Base-by-base conservation (phyloP, 2,113 vertebrate species). In the Clarias gariepinus region DNA sequence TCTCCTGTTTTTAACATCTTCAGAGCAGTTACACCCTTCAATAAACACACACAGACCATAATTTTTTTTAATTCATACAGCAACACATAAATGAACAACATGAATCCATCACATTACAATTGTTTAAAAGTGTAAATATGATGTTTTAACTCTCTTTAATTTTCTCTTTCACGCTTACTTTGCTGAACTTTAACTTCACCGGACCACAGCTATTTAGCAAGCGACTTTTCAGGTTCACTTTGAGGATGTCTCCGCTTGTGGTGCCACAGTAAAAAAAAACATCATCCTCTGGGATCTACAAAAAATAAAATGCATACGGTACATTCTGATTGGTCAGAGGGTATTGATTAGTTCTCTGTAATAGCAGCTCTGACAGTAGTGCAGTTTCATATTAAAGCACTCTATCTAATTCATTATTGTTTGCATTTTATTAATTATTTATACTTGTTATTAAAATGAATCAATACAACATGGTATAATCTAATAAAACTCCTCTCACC, bases 161-260 rank as follows among this genome's bases (percentile, higher is more conserved):
- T 25, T 76, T 41, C 30, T 36, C 66, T 7, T 28, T 58, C 53
- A 8, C 3, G 12, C 95, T 94, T 86, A 98, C 97, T 90, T 89
- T 84, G 87, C 92, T 95, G 88, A 95, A 96, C 82, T 95, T 96
- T 15, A 91, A 78, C 90, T 97, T 97, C 16, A 36, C 11, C 0
- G 97, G 97, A 57, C 96, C 96, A 0, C 41, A 95, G 86, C 92
- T 88, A 76, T 71, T 92, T 89, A 98, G 91, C 69, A 94, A 85
- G 28, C 92, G 92, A 3, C 85, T 95, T 80, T 89, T 94, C 23
- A 95, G 90, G 87, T 94, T 96, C 83, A 97, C 87, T 93, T 95
- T 96, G 80, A 98, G 91, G 58, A 97, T 90, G 88, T 97, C 97
- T n/a, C 97, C 97, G 11, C 92, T 97, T 5, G 95, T 95, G 2